Evolutionary conservation across 2,797 vertebrate genomes (phyloP).

Genomic region (Mus spretus): DNA sequence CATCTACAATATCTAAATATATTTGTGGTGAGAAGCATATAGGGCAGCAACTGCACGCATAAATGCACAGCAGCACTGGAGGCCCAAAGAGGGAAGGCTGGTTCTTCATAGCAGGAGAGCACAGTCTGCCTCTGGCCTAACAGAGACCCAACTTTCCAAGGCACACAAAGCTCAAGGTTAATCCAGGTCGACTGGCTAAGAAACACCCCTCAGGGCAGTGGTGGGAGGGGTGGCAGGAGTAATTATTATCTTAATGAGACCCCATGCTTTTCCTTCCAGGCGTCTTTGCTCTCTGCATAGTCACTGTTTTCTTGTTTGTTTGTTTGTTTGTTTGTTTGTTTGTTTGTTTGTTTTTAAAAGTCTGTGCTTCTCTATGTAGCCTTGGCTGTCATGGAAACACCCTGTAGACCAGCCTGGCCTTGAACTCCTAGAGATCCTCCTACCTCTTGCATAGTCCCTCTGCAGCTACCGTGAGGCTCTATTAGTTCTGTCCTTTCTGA

Average conservation of each 20-base stretch:
- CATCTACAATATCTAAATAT: background rate
- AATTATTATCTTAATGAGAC: background rate
- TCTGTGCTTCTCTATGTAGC: background rate
- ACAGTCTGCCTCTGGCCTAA: background rate
- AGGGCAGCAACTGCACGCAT: background rate
- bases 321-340: too few species aligned
- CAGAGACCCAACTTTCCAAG: background rate
- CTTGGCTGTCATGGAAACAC: background rate
- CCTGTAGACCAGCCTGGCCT: background rate
- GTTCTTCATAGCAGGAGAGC: background rate
- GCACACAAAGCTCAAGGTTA: background rate
- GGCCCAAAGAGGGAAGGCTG: background rate
- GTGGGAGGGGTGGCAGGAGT: background rate
- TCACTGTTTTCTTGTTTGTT: background rate
- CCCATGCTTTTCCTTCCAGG: background rate
- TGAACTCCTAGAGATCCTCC: background rate
- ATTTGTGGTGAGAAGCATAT: background rate
- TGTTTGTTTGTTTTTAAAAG: background rate
- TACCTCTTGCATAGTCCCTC: background rate
- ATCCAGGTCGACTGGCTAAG: background rate
- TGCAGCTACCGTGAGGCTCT: background rate
- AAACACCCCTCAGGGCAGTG: background rate
- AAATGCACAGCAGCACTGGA: background rate
- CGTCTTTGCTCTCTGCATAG: background rate
- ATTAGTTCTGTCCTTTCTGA: background rate